Evolutionary conservation across 2,113 vertebrate species (phyloP).

Genomic region (Ptilorrhoa leucosticta): DNA sequence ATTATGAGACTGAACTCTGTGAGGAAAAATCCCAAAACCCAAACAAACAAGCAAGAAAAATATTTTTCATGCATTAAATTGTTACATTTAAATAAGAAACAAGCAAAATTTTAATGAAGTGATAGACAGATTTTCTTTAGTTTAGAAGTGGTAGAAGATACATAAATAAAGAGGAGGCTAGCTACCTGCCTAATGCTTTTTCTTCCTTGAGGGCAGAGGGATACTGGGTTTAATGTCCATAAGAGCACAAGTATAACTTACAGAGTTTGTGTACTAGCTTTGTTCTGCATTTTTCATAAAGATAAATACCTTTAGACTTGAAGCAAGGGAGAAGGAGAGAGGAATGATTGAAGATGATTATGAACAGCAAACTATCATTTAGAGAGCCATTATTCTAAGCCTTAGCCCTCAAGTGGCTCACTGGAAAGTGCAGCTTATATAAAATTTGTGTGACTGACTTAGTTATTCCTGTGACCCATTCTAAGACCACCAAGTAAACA

Average conservation of each 20-base stretch:
- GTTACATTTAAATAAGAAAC: neutral
- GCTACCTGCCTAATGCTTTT: neutral
- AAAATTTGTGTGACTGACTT: neutral
- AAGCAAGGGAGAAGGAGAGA: neutral
- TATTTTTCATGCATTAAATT: neutral
- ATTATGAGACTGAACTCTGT: neutral
- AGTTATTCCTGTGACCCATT: neutral
- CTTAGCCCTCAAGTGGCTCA: neutral
- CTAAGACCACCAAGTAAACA: neutral
- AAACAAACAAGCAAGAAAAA: neutral
- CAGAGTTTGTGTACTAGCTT: neutral
- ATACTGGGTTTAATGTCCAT: neutral
- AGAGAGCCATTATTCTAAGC: neutral
- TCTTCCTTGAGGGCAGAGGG: neutral
- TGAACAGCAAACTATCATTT: neutral
- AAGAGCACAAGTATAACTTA: neutral
- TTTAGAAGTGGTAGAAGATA: neutral
- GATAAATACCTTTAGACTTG: neutral
- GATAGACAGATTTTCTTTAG: neutral
- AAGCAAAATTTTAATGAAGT: neutral
- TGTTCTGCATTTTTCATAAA: neutral
- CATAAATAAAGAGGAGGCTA: neutral
- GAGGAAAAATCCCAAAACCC: rapidly evolving
- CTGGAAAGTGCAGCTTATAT: neutral
- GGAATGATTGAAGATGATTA: neutral